Base-by-base conservation (phyloP, 53 echinoderm and acorn worm genomes). In the Stichopus horrens region DNA sequence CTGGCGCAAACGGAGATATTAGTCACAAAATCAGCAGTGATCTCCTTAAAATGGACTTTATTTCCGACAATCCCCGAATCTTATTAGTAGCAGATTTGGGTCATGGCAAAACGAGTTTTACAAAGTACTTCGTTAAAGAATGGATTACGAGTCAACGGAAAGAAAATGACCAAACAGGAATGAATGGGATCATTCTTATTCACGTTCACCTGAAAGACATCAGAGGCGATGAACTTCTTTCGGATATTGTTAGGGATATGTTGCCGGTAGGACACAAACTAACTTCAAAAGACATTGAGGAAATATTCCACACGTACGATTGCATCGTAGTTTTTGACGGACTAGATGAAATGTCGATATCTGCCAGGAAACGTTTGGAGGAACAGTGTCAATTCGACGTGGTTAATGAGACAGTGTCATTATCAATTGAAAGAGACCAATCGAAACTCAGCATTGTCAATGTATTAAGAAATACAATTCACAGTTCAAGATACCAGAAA, bases 41-140 rank as follows among this genome's bases (percentile, higher is more conserved):
- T 58, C 85, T 85, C 59, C 52, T 23, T 14, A 22, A 23, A 7
- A 23, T 7, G 4, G 66, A 85, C 4, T 65, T 63, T 52, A 57
- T 57, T 37, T 51, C 9, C 10, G 23, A 85, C 0, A 65, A 85
- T 4, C 65, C 65, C 4, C 85, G 85, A 5, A 53, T 85, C 63
- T 16, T 85, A 85, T 13, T 81, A 8, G 57, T 53, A 5, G 85
- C 85, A 14, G 85, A 85, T 52, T 85, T 85, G 67, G 85, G 85
- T 1, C 66, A 85, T 66, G 85, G 85, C 8, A 85, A 85, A 58
- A 85, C 85, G 7, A 85, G 66, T 5, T 85, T 85, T 21, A 67
- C 85, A 10, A 66, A 85, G 65, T 67, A 85, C 53, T 52, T 52
- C 5, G 67, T 85, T 4, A 14, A 85, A 23, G 21, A 65, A 22